A percentile compares a stretch with the other conserved stretches of the same genome.
Conservation (phyloP, 2,797 vertebrate species). For the Sandelia bainsii region DNA sequence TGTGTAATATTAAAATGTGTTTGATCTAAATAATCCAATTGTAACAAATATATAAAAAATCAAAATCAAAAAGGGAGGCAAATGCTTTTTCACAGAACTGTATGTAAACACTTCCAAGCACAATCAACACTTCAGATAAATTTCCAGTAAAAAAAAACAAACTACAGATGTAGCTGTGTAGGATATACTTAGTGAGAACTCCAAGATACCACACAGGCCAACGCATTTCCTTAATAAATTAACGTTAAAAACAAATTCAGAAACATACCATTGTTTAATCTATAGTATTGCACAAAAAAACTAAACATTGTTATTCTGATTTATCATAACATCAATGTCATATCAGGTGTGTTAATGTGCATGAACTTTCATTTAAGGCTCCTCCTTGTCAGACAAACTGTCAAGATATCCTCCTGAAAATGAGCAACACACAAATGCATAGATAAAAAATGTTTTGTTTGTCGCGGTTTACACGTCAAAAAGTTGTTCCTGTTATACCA, state of each 20-base stretch:
- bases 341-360: too few relatives aligned
- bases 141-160: slow-evolving; percentile 1
- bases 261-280: background rate
- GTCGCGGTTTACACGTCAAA: background rate
- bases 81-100: too few relatives aligned
- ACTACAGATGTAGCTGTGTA: background rate
- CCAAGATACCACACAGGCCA: background rate
- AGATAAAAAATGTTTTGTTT: background rate
- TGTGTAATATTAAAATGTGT: too few relatives aligned
- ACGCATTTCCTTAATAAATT: background rate
- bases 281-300: background rate
- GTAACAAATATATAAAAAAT: too few relatives aligned
- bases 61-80: too few relatives aligned
- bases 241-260: background rate
- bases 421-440: background rate
- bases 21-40: too few relatives aligned
- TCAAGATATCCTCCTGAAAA: background rate
- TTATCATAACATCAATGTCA: too few relatives aligned
- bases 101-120: too few relatives aligned
- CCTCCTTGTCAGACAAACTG: background rate
- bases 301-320: too few relatives aligned
- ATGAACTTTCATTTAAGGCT: background rate
- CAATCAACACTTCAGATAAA: too few relatives aligned
- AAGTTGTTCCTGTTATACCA: background rate
- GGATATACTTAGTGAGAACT: background rate